These are phyloP conservation scores for Hypomecis atomaria DNA, from an alignment of 2,888 invertebrate genomes.

Conservation along the genomic window DNA sequence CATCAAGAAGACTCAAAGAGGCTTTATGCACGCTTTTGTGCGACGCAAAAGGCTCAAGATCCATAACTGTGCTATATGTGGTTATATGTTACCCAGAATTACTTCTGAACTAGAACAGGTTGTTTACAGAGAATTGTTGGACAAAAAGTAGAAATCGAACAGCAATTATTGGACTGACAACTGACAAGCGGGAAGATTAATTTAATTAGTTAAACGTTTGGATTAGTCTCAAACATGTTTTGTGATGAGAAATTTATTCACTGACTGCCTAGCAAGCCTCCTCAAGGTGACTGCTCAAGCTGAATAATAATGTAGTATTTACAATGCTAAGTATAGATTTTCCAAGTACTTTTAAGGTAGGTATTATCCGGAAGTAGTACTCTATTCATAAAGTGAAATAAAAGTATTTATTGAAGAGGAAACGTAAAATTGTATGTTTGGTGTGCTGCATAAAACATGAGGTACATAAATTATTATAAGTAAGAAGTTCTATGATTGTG, in stretches of 20 bases:
- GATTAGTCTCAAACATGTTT: constrained; percentile 14
- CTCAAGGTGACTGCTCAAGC: constrained; percentile 50
- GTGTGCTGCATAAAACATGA: constrained; percentile 7
- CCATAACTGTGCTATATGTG: not conserved
- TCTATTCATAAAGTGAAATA: constrained; percentile 47
- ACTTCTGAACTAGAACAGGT: not conserved
- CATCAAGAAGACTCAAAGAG: constrained; percentile 22
- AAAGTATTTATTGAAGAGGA: constrained; percentile 22
- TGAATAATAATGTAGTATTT: constrained; percentile 44
- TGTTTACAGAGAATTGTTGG: not conserved
- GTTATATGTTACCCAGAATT: not conserved
- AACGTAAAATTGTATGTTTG: constrained; percentile 2
- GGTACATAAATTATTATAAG: not conserved
- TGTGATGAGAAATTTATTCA: constrained; percentile 31
- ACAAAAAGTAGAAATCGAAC: constrained; percentile 1
- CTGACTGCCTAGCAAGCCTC: constrained; percentile 45
- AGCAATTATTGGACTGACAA: not conserved
- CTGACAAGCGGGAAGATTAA: constrained; percentile 4
- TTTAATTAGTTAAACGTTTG: constrained; percentile 16
- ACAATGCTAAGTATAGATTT: constrained; percentile 31
- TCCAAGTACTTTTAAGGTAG: constrained; percentile 25
- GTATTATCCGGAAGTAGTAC: constrained; percentile 51
- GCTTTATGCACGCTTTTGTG: constrained; percentile 14
- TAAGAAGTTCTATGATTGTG: not conserved
- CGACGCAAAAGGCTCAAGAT: constrained; percentile 4